Evolutionary conservation across 2,113 vertebrate species (phyloP).

Genomic region (Tupaia chinensis): DNA sequence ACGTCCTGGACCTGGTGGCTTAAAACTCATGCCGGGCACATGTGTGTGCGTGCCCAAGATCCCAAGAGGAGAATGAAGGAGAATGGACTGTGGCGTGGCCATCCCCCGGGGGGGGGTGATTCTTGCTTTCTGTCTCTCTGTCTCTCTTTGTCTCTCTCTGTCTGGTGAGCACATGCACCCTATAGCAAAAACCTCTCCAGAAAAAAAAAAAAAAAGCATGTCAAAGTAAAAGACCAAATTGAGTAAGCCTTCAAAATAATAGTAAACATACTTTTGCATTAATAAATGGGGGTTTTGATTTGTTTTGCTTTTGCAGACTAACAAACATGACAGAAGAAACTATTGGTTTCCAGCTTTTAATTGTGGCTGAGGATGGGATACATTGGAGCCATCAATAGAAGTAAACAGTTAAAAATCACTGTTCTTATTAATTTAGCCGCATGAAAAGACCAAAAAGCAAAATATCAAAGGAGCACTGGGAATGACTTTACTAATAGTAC

Average conservation of each 20-base stretch:
- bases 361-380: background rate
- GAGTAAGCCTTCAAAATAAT: background rate
- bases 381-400: background rate
- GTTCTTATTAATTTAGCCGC: constrained; percentile 69
- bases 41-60: no score
- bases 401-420: constrained; percentile 64
- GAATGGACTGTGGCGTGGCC: no score
- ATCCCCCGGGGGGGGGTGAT: no score
- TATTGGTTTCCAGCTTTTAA: background rate
- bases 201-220: background rate
- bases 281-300: constrained; percentile 36
- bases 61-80: no score
- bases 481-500: constrained; percentile 59
- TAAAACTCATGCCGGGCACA: no score
- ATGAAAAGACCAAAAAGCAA: constrained; percentile 70
- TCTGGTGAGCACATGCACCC: no score
- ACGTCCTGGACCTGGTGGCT: no score
- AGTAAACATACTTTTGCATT: constrained; percentile 42
- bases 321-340: constrained; percentile 56
- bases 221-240: constrained; percentile 42
- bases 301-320: constrained; percentile 39
- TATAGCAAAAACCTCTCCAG: no score
- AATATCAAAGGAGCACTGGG: constrained; percentile 52
- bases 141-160: no score
- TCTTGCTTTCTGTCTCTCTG: no score